These are phyloP conservation scores for Gallirallus australis DNA, from an alignment of 2,797 vertebrate species.

Conservation along the genomic window DNA sequence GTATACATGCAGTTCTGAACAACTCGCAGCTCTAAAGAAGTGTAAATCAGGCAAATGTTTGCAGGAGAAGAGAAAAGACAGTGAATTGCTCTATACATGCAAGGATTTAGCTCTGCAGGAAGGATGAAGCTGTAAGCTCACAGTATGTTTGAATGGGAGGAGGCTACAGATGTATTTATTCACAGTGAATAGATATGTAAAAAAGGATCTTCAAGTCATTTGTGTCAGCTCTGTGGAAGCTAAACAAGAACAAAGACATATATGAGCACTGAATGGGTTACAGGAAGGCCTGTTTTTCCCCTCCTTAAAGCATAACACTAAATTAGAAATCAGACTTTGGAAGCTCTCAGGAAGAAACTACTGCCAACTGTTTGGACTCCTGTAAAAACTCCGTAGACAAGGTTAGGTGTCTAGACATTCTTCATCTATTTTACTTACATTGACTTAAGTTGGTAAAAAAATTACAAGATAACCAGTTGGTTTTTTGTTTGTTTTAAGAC, in stretches of 20 bases:
- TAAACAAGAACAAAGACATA: background rate
- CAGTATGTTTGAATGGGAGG: background rate
- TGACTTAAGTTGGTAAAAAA: background rate
- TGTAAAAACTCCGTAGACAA: background rate
- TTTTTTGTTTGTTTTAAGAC: background rate
- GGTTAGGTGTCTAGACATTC: background rate
- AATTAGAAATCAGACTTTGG: background rate
- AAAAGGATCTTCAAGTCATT: background rate
- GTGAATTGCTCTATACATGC: background rate
- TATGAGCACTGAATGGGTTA: background rate
- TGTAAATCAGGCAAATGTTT: background rate
- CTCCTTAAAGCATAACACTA: background rate
- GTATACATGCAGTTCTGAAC: background rate
- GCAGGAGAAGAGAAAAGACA: background rate
- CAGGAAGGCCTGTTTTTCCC: background rate
- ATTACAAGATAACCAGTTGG: background rate
- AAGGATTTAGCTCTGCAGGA: background rate
- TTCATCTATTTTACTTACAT: background rate
- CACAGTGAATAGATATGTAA: background rate
- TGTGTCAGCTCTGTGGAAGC: background rate
- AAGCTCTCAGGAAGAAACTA: background rate
- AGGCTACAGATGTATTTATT: slow-evolving; percentile 23
- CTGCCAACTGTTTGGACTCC: background rate
- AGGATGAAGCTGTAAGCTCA: background rate
- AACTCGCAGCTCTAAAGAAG: background rate